Evolutionary conservation across 2,888 invertebrate species (phyloP), one percentile per base, ranked within the genome.

Genomic region (Tenthredo mesomela): DNA sequence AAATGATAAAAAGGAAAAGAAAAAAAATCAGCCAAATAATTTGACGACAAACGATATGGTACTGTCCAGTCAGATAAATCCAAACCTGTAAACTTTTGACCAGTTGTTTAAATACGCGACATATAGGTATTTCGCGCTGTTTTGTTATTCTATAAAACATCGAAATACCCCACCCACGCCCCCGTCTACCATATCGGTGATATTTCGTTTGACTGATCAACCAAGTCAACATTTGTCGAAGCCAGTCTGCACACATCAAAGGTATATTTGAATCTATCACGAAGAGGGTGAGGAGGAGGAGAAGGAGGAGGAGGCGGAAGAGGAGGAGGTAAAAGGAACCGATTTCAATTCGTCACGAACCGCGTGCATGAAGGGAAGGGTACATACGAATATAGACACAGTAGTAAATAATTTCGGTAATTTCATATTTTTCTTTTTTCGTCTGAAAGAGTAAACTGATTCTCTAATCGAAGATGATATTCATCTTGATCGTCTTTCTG

Each of bases 121-220:
- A n/a, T 4, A 54, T n/a, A 54, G 47, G 12, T n/a, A n/a, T 54
- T 54, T 7, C n/a, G 6, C 1, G 18, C 54, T n/a, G 7, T n/a
- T 7, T 4, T 50, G 10, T 61, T 61, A 25, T 61, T 61, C 61
- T 25, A 25, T 25, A 25, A 25, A 61, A 10, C 25, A 61, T 67
- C 67, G 67, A 33, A 67, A 67, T 33, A 67, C 29, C 29, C 29
- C 25, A 25, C 6, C 18, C 29, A 5, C 25, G 15, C 33, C 1
- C 33, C 1, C 12, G 18, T 15, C 15, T 67, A 61, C 25, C 61
- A 25, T 67, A 33, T 18, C 29, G 29, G 67, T 33, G 67, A 61
- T 80, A 80, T 61, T 40, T 61, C 80, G 58, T 80, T 58, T 40
- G 61, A 80, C 80, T 80, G 80, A 80, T 80, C 58, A 80, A 80